Base-by-base conservation (phyloP, 2,888 invertebrate genomes). In the Rhagonycha fulva region DNA sequence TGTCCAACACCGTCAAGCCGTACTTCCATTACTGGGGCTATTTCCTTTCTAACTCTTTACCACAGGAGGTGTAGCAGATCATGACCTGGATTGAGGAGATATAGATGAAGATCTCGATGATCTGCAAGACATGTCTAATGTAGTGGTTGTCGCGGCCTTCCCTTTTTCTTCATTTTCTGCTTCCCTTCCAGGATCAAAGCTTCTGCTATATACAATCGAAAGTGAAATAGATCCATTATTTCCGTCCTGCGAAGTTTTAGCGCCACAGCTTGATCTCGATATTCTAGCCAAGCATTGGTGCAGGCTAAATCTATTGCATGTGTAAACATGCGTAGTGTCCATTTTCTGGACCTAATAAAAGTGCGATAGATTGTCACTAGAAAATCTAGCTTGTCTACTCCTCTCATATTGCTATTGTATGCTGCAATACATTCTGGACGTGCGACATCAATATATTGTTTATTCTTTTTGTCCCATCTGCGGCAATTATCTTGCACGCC, bases 1-100 rank as follows among this genome's bases (percentile, higher is more conserved):
- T 81, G 81, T 10, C 78, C 75, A n/a, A 80, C 75, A 63, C 47
- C 61, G 66, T 80, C 79, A 11, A 68, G 32, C 63, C 74, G 76
- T 14, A 80, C 76, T 69, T 78, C 80, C 67, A 68, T 61, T 14
- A 77, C 30, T 47, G 80, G 79, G 28, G 66, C 23, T 9, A n/a
- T 24, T 70, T 61, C 60, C 26, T 47, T 60, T 14, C 14, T 11
- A 68, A 28, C 14, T 60, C 61, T 63, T 71, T 4, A 30, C 9
- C 14, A 9, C 9, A 23, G 72, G 19, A 23, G 24, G 19, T 24
- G 24, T 14, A 10, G 26, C 47, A 12, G 32, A 14, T 12, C 47
- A 19, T 47, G 72, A 47, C 28, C 70, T 60, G 26, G 61, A 61
- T 70, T 32, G 7, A 68, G 61, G 5, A 26, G 70, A 19, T n/a